phyloP scores from a whole-genome alignment of 2,113 vertebrate genomes.

The Bostrychus sinensis region DNA sequence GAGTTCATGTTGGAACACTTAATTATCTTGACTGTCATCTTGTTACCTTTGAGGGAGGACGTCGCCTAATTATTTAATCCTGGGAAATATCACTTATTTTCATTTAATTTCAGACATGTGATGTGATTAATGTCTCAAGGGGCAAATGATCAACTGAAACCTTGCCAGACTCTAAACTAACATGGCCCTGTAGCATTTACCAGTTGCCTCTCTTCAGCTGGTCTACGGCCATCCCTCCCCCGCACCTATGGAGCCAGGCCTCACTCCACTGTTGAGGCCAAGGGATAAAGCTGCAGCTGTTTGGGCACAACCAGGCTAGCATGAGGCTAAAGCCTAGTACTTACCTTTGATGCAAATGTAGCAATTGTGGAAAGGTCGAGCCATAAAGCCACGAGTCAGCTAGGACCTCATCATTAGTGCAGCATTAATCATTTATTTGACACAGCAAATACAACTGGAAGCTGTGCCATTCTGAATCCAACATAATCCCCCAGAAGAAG shows the following conservation, averaged over 20 bases:
- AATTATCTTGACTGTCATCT: neutral
- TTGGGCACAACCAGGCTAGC: conserved; percentile 49
- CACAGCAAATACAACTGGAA: conserved; percentile 57
- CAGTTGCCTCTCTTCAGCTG: conserved; percentile 19
- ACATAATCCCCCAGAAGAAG: conserved; percentile 50
- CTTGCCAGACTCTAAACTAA: conserved; percentile 7
- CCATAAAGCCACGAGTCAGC: conserved; percentile 36
- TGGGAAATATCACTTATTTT: conserved; percentile 14
- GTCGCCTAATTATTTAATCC: conserved; percentile 2
- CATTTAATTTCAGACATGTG: conserved; percentile 27
- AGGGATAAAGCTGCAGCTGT: conserved; percentile 74
- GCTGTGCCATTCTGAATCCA: conserved; percentile 53
- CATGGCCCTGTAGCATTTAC: neutral
- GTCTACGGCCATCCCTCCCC: conserved; percentile 6
- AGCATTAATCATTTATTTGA: conserved; percentile 63
- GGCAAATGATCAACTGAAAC: conserved; percentile 26
- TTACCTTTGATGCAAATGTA: conserved; percentile 62
- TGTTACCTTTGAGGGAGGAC: neutral
- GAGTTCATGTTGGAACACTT: neutral
- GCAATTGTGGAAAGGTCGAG: conserved; percentile 70
- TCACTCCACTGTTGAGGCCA: conserved; percentile 58
- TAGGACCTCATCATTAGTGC: conserved; percentile 33
- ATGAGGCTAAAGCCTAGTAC: conserved; percentile 57
- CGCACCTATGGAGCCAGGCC: conserved; percentile 26
- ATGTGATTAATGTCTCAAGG: conserved; percentile 28